phyloP scores from a whole-genome alignment of 2,888 invertebrate species.

The Schizotus pectinicornis region DNA sequence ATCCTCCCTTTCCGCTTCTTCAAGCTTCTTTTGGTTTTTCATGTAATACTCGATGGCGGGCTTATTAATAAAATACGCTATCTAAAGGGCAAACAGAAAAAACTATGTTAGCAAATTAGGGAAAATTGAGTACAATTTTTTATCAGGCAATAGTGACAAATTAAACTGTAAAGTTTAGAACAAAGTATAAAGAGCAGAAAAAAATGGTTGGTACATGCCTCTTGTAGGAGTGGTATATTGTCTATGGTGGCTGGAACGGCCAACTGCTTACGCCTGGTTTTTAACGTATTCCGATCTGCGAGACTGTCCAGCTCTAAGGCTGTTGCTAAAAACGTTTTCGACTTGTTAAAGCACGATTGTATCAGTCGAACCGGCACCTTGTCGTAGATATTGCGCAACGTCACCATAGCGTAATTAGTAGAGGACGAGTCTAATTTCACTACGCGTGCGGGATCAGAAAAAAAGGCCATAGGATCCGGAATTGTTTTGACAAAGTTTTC shows the following conservation, averaged over 20 bases:
- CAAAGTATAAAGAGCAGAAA: slow-evolving; percentile 1
- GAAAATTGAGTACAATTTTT: too few relatives aligned
- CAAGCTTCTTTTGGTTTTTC: slow-evolving; percentile 34
- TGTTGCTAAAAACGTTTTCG: background rate
- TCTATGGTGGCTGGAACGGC: slow-evolving; percentile 26
- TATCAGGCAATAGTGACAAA: too few relatives aligned
- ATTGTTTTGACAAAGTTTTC: slow-evolving; percentile 58
- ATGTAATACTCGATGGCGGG: slow-evolving; percentile 45
- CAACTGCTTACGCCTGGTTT: slow-evolving; percentile 18
- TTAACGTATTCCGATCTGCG: slow-evolving; percentile 2
- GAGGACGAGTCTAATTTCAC: background rate
- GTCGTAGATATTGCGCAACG: slow-evolving; percentile 36
- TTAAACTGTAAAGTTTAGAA: too few relatives aligned
- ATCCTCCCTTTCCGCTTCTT: slow-evolving; percentile 33
- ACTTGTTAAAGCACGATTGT: slow-evolving; percentile 1
- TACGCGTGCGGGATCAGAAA: slow-evolving; percentile 30
- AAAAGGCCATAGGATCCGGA: slow-evolving; percentile 55
- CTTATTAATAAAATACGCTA: slow-evolving; percentile 50
- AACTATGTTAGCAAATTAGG: slow-evolving; percentile 1
- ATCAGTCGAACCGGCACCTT: slow-evolving; percentile 26
- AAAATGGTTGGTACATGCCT: slow-evolving; percentile 37
- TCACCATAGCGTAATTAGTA: slow-evolving; percentile 27
- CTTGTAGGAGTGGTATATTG: slow-evolving; percentile 53
- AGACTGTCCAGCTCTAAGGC: background rate
- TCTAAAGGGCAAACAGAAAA: slow-evolving; percentile 31